Evolutionary conservation across 2,797 vertebrate genomes (phyloP).

Genomic region (Agapornis canus): DNA sequence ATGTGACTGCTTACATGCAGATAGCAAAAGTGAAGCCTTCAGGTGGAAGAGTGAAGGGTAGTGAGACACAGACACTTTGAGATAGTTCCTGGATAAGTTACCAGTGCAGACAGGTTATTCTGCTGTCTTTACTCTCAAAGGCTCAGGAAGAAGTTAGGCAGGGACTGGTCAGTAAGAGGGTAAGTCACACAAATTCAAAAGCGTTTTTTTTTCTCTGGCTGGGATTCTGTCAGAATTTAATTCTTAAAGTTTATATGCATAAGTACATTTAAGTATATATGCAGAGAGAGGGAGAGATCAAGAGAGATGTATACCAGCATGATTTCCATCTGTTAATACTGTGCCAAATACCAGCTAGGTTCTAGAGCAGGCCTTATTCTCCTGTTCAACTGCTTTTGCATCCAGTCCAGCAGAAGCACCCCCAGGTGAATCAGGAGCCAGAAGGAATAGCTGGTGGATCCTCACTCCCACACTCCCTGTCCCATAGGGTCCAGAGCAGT

Average conservation of each 20-base stretch:
- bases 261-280: not conserved
- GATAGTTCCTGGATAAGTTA: not conserved
- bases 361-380: not conserved
- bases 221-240: not conserved
- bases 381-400: not conserved
- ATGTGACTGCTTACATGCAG: not conserved
- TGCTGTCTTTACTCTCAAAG: not conserved
- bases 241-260: not conserved
- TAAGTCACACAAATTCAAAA: not conserved
- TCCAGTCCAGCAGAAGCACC: not conserved
- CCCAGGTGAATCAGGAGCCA: not conserved
- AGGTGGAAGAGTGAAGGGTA: not conserved
- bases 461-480: not conserved
- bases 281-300: not conserved
- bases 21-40: not conserved
- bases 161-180: not conserved
- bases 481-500: not conserved
- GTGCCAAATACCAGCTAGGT: not conserved
- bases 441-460: not conserved
- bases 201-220: not conserved
- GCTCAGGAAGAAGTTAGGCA: not conserved
- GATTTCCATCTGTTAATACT: not conserved
- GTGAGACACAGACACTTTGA: not conserved
- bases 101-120: not conserved
- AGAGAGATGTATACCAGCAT: fast-evolving